Evolutionary conservation across 2,888 invertebrate genomes (phyloP).

Genomic region (Scaptodrosophila latifasciaeformis): DNA sequence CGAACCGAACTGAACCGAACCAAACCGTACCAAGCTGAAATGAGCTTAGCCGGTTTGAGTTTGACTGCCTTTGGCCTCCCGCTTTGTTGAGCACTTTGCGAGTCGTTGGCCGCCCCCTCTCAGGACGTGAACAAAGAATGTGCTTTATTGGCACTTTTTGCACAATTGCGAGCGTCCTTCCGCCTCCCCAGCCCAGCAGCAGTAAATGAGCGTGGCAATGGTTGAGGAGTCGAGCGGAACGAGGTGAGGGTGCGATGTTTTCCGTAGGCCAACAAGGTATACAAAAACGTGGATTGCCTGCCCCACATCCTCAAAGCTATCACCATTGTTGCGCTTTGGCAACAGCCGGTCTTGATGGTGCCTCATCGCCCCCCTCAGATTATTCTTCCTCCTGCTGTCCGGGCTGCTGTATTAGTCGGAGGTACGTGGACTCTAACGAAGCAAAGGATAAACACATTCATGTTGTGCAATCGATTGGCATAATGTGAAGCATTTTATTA

Average conservation of each 20-base stretch:
- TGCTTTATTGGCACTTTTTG: conserved; percentile 74
- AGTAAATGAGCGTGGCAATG: conserved; percentile 60
- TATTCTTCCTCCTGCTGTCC: not conserved
- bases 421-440: conserved; percentile 32
- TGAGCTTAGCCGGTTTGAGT: conserved; percentile 31
- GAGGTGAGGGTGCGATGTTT: conserved; percentile 22
- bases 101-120: conserved; percentile 35
- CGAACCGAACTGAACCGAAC: no score
- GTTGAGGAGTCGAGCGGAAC: conserved; percentile 1
- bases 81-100: conserved; percentile 70
- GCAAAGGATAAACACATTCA: conserved; percentile 69
- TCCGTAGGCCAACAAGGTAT: conserved; percentile 55
- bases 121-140: conserved; percentile 68
- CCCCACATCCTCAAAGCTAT: conserved; percentile 21
- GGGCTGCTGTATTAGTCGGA: conserved; percentile 33
- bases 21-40: no score
- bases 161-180: conserved; percentile 52
- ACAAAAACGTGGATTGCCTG: conserved; percentile 27
- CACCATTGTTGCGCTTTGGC: conserved; percentile 55
- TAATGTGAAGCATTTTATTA: conserved; percentile 70
- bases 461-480: conserved; percentile 71
- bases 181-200: conserved; percentile 17
- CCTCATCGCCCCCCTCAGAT: conserved; percentile 11
- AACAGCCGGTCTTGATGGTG: conserved; percentile 61
- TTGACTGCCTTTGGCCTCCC: conserved; percentile 21